Evolutionary conservation across 2,797 vertebrate genomes (phyloP), one percentile per base, ranked within the genome.

Genomic region (Acrocephalus scirpaceus): DNA sequence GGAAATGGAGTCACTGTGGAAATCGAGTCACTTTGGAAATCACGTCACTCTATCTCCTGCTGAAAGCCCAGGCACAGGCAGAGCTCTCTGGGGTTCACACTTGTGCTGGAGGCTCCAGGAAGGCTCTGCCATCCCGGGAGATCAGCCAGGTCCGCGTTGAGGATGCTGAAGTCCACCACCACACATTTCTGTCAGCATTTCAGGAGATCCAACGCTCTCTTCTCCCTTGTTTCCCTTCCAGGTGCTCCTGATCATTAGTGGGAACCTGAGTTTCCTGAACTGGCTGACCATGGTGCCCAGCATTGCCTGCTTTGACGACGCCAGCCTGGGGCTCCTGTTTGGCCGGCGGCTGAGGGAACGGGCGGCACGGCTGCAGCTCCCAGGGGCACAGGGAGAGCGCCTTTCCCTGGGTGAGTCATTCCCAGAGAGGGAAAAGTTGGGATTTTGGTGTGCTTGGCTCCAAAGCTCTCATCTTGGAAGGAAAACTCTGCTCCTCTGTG

Each of bases 201-300:
- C 3, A 6, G 29, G 23, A 42, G 30, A 21, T 36, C 40, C 44
- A n/a, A 19, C 23, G 1, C 26, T 19, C 5, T 56, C 48, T 38
- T 9, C 45, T 54, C 42, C 32, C 5, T 25, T 21, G 17, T 65
- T 23, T 15, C 80, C 45, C 23, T 1, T 50, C 3, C 48, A 99
- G 99, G 98, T 98, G n/a, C 96, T 98, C 56, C 98, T 99, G 77
- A 98, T 99, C 57, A 5, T 99, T 11, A 99, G 99, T 3, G 99
- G 99, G 51, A 99, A 99, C 97, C 98, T 99, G 93, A 99, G 99
- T 92, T 99, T 99, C 97, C 98, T 99, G 15, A 99, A 99, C 98
- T 99, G 99, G 99, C 97, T 99, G 56, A 99, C 99, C 95, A 98
- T 99, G 1, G 98, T 99, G 95, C 99, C 99, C 91, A 98, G 99